Evolutionary conservation across 2,888 invertebrate species (phyloP).

Genomic region (Malacosoma neustria): DNA sequence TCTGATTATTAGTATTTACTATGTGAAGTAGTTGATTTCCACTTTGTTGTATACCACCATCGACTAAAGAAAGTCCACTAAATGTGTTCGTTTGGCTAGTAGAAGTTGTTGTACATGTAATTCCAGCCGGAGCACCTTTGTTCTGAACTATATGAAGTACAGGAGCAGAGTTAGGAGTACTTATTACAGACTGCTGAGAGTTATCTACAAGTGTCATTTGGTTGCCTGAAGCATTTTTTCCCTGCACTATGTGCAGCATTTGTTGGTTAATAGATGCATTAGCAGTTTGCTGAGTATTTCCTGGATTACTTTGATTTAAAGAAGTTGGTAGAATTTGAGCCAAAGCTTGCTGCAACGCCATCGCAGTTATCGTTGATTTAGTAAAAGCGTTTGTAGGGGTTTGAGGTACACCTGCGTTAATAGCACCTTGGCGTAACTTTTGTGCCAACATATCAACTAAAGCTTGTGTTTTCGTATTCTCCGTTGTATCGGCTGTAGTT

Average conservation of each 20-base stretch:
- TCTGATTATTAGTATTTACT: conserved; percentile 59
- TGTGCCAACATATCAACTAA: conserved; percentile 70
- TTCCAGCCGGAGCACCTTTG: conserved; percentile 29
- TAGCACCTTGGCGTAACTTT: conserved; percentile 49
- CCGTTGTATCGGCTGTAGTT: conserved; percentile 29
- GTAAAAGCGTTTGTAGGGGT: conserved; percentile 34
- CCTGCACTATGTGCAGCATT: conserved; percentile 66
- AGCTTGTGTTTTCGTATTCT: conserved; percentile 40
- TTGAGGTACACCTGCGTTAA: conserved; percentile 20
- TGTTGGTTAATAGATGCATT: conserved; percentile 37
- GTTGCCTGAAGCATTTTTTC: conserved; percentile 51
- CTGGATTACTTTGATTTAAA: conserved; percentile 46
- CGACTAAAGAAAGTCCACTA: conserved; percentile 56
- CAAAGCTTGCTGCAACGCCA: conserved; percentile 63
- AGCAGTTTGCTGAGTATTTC: conserved; percentile 33
- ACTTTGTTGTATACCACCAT: conserved; percentile 54
- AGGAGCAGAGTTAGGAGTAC: conserved; percentile 45
- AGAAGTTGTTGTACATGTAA: conserved; percentile 34
- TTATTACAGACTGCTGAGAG: conserved; percentile 54
- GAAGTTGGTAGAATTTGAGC: conserved; percentile 64
- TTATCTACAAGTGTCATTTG: conserved; percentile 58
- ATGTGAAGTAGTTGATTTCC: conserved; percentile 67
- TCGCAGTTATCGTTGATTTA: conserved; percentile 54
- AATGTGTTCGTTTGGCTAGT: conserved; percentile 41
- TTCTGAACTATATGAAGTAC: conserved; percentile 67